Conservation (phyloP, 2,888 invertebrate genomes). For the Ametastegia equiseti region DNA sequence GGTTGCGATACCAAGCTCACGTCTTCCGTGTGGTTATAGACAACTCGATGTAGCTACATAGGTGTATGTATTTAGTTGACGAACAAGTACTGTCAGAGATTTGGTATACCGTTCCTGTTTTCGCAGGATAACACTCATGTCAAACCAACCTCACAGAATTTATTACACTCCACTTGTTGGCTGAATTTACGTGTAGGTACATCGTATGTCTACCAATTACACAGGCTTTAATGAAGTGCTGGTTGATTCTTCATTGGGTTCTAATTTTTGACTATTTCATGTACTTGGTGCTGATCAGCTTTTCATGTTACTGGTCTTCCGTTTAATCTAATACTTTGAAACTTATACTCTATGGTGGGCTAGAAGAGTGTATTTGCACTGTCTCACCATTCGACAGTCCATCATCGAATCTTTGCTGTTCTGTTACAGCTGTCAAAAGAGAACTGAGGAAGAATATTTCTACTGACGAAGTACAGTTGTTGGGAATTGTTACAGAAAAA, state of each 20-base stretch:
- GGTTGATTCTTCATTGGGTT: too few relatives aligned
- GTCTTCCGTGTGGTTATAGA: slow-evolving; percentile 8
- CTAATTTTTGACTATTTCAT: too few relatives aligned
- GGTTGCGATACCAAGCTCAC: slow-evolving; percentile 20
- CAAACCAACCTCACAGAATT: neutral
- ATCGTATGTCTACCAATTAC: too few relatives aligned
- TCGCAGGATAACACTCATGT: neutral
- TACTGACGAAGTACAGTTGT: too few relatives aligned
- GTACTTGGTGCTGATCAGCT: too few relatives aligned
- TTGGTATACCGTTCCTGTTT: neutral
- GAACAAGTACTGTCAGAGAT: neutral
- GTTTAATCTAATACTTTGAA: too few relatives aligned
- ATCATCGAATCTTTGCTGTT: neutral
- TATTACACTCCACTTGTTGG: neutral
- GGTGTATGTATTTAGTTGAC: neutral
- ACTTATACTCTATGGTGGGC: too few relatives aligned
- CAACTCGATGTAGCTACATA: slow-evolving; percentile 17
- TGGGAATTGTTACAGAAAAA: too few relatives aligned
- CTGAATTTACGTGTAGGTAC: too few relatives aligned
- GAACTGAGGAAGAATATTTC: neutral
- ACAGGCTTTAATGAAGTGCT: too few relatives aligned
- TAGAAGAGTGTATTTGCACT: neutral
- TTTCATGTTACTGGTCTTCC: too few relatives aligned
- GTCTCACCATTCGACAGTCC: neutral
- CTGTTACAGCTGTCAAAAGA: neutral